Percentiles rank a stretch among this genome's conserved stretches.
phyloP scores from a whole-genome alignment of 2,888 invertebrate species.

The Oxycera nigricornis region DNA sequence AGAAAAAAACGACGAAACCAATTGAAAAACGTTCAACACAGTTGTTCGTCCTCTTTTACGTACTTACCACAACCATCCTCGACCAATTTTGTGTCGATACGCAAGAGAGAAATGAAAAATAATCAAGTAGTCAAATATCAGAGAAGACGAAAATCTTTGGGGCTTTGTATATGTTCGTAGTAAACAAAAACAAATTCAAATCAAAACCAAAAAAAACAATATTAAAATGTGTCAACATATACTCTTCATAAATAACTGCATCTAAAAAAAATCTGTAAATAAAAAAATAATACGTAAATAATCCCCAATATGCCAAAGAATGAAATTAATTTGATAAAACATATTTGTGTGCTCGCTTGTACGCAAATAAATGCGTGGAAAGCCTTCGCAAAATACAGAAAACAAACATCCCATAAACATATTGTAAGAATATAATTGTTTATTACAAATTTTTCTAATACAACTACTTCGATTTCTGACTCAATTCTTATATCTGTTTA shows the following conservation, averaged over 20 bases:
- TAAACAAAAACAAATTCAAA: slow-evolving; percentile 47
- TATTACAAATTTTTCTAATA: background rate
- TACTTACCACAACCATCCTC: slow-evolving; percentile 44
- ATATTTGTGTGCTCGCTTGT: background rate
- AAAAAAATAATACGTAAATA: slow-evolving; percentile 55
- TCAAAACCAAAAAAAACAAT: slow-evolving; percentile 23
- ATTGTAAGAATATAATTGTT: slow-evolving; percentile 15
- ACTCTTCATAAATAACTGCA: background rate
- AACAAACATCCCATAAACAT: slow-evolving; percentile 9
- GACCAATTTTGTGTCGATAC: slow-evolving; percentile 41
- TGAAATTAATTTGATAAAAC: slow-evolving; percentile 11
- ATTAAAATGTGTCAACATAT: background rate
- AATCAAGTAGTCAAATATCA: slow-evolving; percentile 45
- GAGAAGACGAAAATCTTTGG: slow-evolving; percentile 59
- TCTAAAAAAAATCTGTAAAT: slow-evolving; percentile 54
- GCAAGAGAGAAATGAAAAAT: slow-evolving; percentile 46
- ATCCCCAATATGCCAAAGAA: slow-evolving; percentile 24
- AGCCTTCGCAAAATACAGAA: background rate
- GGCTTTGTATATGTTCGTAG: slow-evolving; percentile 63
- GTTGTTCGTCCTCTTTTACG: slow-evolving; percentile 45
- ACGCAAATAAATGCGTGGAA: background rate
- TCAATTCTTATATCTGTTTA: too few relatives aligned
- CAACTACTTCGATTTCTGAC: too few relatives aligned
- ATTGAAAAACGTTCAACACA: slow-evolving; percentile 33
- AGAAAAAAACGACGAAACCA: slow-evolving; percentile 57